Conservation (phyloP, 2,797 vertebrate species). For the Sphaeramia orbicularis region DNA sequence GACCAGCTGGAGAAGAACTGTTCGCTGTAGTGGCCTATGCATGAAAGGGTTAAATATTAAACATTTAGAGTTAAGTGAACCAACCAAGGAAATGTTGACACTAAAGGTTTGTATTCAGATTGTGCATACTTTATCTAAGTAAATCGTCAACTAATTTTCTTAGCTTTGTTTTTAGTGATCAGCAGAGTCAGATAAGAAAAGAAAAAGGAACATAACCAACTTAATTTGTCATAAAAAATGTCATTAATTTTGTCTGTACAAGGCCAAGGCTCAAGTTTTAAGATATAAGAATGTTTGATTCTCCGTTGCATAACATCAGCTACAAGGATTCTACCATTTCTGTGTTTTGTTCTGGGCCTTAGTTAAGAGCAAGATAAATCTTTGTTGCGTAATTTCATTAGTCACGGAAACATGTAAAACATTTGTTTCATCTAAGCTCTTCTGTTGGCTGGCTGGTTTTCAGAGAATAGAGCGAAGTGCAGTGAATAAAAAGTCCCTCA, state of each 20-base stretch:
- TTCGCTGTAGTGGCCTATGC: too few relatives aligned
- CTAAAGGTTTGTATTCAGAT: background rate
- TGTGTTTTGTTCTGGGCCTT: conserved; percentile 16
- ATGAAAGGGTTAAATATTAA: too few relatives aligned
- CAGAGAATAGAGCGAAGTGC: conserved; percentile 19
- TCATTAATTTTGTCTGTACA: conserved; percentile 2
- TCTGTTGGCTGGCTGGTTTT: conserved; percentile 15
- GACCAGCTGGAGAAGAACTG: too few relatives aligned
- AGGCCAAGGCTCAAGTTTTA: conserved; percentile 14
- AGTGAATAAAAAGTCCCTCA: conserved; percentile 10
- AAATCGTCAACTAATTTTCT: conserved; percentile 8
- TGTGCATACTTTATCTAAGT: conserved; percentile 1
- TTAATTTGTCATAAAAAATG: conserved; percentile 11
- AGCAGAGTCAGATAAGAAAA: conserved; percentile 7
- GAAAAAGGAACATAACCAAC: background rate
- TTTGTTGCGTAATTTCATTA: conserved; percentile 8
- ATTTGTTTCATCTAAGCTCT: conserved; percentile 19
- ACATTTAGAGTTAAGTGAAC: background rate
- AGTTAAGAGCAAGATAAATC: conserved; percentile 17
- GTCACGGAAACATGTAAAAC: background rate
- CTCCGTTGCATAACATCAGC: conserved; percentile 1
- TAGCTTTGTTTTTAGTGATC: conserved; percentile 2
- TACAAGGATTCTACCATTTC: background rate
- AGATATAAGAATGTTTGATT: conserved; percentile 14
- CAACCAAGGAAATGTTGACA: background rate